Evolutionary conservation across 2,888 invertebrate genomes (phyloP), one percentile per base, ranked within the genome.

Genomic region (Amiota minor): DNA sequence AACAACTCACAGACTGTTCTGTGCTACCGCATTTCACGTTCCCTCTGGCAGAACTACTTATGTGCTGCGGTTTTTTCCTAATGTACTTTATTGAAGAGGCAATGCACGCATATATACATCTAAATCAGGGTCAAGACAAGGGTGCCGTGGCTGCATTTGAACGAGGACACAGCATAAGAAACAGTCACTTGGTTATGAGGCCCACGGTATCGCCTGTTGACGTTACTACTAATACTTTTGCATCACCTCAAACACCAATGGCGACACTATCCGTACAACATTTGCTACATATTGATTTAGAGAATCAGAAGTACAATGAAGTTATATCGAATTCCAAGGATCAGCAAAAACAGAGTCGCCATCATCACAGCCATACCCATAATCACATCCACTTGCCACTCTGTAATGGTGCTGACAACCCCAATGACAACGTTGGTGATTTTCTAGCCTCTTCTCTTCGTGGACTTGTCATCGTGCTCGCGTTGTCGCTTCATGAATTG

Each of bases 401-500:
- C 9, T 61, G 70, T 35, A 23, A 68, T 2, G 35, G 78, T 9
- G 78, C 64, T 9, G 76, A 69, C 75, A 78, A 49, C 8, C 90
- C 90, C 14, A 90, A 90, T 79, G 90, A 90, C 79, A 35, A 35
- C 6, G 70, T 76, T n/a, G 50, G 75, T 1, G 81, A 87, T 61
- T 82, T 88, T 55, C 74, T 89, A 0, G 77, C 86, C 47, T 89
- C 89, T 0, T 90, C 90, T 6, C 89, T 95, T 64, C 92, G 94
- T 75, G 96, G 95, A 46, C 91, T 96, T 14, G 91, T 96, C 70
- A 93, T 96, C 65, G 95, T 96, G 0, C 90, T 83, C 56, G 96
- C 96, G 3, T 91, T 97, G 45, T 96, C 96, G 10, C 92, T 97
- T 72, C 97, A 97, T 86, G 96, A 96, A 86, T 91, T 96, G 2